These are phyloP conservation scores for Chaenodraco wilsoni DNA, from an alignment of 2,797 vertebrate genomes.

Conservation along the genomic window DNA sequence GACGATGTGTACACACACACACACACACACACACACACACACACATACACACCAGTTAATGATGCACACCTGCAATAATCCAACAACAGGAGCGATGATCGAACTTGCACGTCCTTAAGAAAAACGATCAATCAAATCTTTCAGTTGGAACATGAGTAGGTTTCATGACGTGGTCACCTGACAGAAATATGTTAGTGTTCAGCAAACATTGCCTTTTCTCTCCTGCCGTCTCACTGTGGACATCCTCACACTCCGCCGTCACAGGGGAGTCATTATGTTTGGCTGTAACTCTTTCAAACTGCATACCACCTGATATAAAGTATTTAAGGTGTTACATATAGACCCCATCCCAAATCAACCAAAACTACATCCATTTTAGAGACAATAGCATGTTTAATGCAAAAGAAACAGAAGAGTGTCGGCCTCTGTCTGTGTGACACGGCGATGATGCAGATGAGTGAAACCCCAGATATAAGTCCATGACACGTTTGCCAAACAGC, in stretches of 20 bases:
- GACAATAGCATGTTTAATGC: neutral
- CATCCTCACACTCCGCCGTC: neutral
- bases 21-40: neutral
- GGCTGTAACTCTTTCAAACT: neutral
- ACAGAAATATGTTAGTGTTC: neutral
- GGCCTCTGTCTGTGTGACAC: neutral
- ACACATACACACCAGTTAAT: neutral
- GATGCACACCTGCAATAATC: neutral
- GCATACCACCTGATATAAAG: neutral
- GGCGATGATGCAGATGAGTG: neutral
- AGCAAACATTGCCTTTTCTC: neutral
- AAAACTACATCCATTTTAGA: neutral
- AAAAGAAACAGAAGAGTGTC: neutral
- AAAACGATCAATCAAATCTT: neutral
- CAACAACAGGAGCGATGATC: neutral
- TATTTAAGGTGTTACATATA: neutral
- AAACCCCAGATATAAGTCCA: neutral
- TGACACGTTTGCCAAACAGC: too few relatives aligned
- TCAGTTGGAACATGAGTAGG: neutral
- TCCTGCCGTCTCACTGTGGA: neutral
- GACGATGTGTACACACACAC: too few relatives aligned
- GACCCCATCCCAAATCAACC: neutral
- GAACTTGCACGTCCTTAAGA: neutral
- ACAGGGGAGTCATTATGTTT: too few relatives aligned
- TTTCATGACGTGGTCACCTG: neutral